phyloP scores from a whole-genome alignment of 2,113 vertebrate species.

The Anser brachyrhynchus region DNA sequence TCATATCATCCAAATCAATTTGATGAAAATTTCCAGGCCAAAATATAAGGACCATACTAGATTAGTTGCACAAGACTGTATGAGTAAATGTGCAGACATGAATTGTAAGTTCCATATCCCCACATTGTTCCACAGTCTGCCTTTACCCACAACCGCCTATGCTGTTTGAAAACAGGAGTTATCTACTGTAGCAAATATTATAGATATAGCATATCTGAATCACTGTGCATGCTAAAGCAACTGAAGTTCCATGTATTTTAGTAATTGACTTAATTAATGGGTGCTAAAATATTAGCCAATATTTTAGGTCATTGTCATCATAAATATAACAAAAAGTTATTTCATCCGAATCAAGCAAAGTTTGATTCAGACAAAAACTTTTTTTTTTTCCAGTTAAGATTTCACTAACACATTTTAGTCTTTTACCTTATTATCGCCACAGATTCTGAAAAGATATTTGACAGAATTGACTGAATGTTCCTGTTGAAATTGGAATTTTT shows the following conservation, averaged over 20 bases:
- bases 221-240: background rate
- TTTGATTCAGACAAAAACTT: background rate
- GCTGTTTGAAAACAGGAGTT: background rate
- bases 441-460: background rate
- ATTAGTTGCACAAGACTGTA: background rate
- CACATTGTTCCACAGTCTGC: background rate
- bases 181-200: background rate
- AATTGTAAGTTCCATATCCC: background rate
- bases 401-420: background rate
- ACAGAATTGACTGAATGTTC: background rate
- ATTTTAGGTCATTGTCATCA: background rate
- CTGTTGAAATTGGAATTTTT: background rate
- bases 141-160: background rate
- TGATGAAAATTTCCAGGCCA: background rate
- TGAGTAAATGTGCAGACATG: background rate
- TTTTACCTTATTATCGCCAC: background rate
- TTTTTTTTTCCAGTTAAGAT: background rate
- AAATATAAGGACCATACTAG: background rate
- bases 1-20: background rate
- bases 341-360: background rate
- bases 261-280: background rate
- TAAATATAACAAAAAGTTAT: background rate
- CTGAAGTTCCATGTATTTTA: background rate
- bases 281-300: background rate
- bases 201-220: background rate